Percentiles rank a stretch among this genome's conserved stretches.
These are phyloP conservation scores for Acleris laterana DNA, from an alignment of 2,888 invertebrate species.

Conservation along the genomic window DNA sequence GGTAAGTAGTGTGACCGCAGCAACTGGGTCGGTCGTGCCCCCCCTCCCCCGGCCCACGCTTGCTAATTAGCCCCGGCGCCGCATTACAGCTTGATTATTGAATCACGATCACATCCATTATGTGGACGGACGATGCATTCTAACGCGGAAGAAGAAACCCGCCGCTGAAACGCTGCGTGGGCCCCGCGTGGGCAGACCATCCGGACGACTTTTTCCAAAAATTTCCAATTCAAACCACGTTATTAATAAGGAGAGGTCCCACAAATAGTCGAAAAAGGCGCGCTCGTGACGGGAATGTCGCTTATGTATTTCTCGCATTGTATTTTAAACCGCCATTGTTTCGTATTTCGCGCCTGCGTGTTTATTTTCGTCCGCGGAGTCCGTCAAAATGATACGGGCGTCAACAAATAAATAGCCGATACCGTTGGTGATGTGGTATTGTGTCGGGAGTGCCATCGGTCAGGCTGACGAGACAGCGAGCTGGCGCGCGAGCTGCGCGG, in stretches of 20 bases:
- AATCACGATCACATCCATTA: slow-evolving; percentile 72
- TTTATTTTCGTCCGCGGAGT: slow-evolving; percentile 48
- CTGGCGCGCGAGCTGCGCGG: slow-evolving; percentile 7
- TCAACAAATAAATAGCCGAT: slow-evolving; percentile 53
- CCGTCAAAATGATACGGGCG: slow-evolving; percentile 49
- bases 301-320: slow-evolving; percentile 79
- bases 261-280: slow-evolving; percentile 79
- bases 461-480: slow-evolving; percentile 45
- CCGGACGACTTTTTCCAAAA: slow-evolving; percentile 43
- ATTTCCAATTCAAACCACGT: slow-evolving; percentile 76
- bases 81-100: slow-evolving; percentile 57
- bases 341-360: slow-evolving; percentile 76
- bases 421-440: slow-evolving; percentile 39
- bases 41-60: slow-evolving; percentile 60
- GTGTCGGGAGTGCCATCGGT: slow-evolving; percentile 45
- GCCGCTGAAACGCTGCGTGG: slow-evolving; percentile 43
- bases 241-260: slow-evolving; percentile 75
- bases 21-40: slow-evolving; percentile 70
- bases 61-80: slow-evolving; percentile 66
- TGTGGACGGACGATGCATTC: slow-evolving; percentile 55
- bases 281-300: slow-evolving; percentile 81
- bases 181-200: slow-evolving; percentile 38
- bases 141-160: slow-evolving; percentile 43
- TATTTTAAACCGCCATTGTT: slow-evolving; percentile 82
- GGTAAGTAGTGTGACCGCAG: slow-evolving; percentile 72